These are phyloP conservation scores for Heliconius himera DNA, from an alignment of 1,140 invertebrate species.

Conservation along the genomic window DNA sequence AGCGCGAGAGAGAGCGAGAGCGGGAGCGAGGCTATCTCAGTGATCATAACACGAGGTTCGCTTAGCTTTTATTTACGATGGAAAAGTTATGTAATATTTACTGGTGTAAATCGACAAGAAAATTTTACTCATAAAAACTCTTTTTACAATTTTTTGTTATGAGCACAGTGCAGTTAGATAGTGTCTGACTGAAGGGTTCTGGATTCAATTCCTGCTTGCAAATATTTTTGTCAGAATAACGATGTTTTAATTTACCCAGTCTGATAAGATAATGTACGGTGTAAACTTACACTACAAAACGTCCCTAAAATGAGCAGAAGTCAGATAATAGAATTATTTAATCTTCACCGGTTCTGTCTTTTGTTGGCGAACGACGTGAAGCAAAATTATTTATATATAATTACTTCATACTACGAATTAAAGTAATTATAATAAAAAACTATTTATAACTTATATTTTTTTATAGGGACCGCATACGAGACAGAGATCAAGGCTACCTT, in stretches of 20 bases:
- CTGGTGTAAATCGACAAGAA: background rate
- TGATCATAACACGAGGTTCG: slow-evolving; percentile 91
- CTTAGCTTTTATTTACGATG: slow-evolving; percentile 17
- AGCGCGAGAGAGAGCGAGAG: slow-evolving; percentile 86
- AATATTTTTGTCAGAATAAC: background rate
- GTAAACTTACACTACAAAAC: no score
- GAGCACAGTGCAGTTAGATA: no score
- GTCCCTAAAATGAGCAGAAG: no score
- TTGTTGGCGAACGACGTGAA: no score
- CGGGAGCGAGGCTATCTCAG: slow-evolving; percentile 91
- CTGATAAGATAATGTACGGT: no score
- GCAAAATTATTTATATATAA: background rate
- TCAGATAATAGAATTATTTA: no score
- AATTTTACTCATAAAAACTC: background rate
- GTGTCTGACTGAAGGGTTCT: background rate
- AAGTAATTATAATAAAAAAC: background rate
- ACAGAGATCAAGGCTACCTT: slow-evolving; percentile 78
- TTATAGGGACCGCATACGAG: slow-evolving; percentile 69
- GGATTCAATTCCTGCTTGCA: background rate
- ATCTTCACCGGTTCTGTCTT: no score
- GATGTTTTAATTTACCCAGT: background rate
- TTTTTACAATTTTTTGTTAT: background rate
- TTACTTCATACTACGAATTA: background rate
- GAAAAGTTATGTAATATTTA: background rate
- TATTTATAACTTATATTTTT: slow-evolving; percentile 13